Base-by-base conservation (phyloP, 2,888 invertebrate genomes). In the Lasioglossum calceatum region DNA sequence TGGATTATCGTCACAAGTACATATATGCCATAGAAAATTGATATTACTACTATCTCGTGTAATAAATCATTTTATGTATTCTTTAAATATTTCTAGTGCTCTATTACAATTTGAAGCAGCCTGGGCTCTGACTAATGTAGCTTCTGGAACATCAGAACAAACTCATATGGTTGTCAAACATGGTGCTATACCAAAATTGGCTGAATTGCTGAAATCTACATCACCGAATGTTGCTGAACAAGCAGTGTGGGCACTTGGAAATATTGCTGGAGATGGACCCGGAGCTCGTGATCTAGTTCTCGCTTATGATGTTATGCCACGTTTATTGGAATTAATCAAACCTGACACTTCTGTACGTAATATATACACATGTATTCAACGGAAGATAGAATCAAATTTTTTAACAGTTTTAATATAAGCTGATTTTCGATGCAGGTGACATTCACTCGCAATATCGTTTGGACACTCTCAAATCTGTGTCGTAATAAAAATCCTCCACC, bases 51-150 rank as follows among this genome's bases (percentile, higher is more conserved):
- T 19, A 19, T 32, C 64, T 67, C 0, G 27, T 4, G 19, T 76
- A 16, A 19, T 8, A 7, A 70, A 79, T 76, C 36, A 61, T 44
- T 54, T 64, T 67, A 64, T 73, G 78, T 16, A 78, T 76, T 44
- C n/a, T 47, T 71, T 32, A 36, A 82, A 64, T 74, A 36, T 70
- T 78, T 79, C n/a, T 94, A 98, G 98, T 90, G 95, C 97, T 0
- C 96, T 97, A 77, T 95, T 98, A 0, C 98, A 99, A 95, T 99
- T 99, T 95, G 99, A 99, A 95, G 98, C 99, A 0, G 98, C 99
- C 0, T 99, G 99, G 99, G 99, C 99, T 0, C 95, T 99, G 81
- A 99, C 99, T 44, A 99, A 99, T 94, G 98, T 99, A 79, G 99
- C 99, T 0, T 99, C 99, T 0, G 99, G 99, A 14, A 98, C 98